Conservation (phyloP, 2,113 vertebrate genomes). For the Pao palembangensis region DNA sequence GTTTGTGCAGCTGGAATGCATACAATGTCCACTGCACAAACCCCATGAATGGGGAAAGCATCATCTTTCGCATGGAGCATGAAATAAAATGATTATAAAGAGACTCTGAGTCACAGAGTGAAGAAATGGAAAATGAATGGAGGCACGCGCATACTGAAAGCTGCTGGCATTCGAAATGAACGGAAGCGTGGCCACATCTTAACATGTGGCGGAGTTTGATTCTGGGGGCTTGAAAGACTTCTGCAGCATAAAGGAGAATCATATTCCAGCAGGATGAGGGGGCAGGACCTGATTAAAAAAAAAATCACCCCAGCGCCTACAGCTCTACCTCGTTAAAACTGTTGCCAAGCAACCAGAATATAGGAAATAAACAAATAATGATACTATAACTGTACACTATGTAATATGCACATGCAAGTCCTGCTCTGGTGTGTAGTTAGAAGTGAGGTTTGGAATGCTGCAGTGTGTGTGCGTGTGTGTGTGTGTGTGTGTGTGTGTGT, state of each 20-base stretch:
- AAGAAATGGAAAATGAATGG: slow-evolving; percentile 7
- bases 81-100: background rate
- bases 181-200: background rate
- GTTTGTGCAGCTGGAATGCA: slow-evolving; percentile 36
- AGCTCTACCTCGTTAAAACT: slow-evolving; percentile 38
- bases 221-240: slow-evolving; percentile 26
- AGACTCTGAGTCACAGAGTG: background rate
- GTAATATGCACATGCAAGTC: slow-evolving; percentile 21
- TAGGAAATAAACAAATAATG: slow-evolving; percentile 38
- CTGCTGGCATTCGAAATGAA: slow-evolving; percentile 27
- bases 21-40: slow-evolving; percentile 19
- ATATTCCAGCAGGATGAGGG: slow-evolving; percentile 33
- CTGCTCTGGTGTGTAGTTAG: slow-evolving; percentile 11
- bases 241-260: slow-evolving; percentile 32
- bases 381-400: slow-evolving; percentile 15
- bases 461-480: slow-evolving; percentile 2
- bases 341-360: slow-evolving; percentile 64
- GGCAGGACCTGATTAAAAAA: slow-evolving; percentile 47
- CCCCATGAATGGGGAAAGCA: background rate
- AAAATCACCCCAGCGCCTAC: slow-evolving; percentile 38
- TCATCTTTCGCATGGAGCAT: background rate
- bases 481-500: background rate
- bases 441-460: slow-evolving; percentile 29
- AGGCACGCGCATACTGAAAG: background rate
- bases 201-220: slow-evolving; percentile 21